These are phyloP conservation scores for Ecliptopera silaceata DNA, from an alignment of 2,888 invertebrate species.

Conservation along the genomic window DNA sequence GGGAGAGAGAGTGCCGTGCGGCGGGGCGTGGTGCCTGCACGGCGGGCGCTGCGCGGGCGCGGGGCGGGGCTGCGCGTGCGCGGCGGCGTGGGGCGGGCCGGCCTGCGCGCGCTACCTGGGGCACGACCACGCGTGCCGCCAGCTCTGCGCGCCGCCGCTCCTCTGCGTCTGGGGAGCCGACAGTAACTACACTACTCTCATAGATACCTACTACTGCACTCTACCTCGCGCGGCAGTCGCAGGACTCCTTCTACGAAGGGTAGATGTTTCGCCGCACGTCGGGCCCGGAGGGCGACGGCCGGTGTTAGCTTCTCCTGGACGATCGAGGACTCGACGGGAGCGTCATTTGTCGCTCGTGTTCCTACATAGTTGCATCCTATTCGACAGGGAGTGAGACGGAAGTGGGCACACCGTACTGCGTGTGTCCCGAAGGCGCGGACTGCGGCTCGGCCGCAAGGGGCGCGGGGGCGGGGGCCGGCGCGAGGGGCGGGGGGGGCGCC, in stretches of 20 bases:
- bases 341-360: too few species aligned
- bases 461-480: conserved; percentile 27
- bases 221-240: too few species aligned
- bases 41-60: conserved; percentile 50
- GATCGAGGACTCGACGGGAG: too few species aligned
- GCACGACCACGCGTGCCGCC: conserved; percentile 84
- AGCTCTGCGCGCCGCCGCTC: conserved; percentile 77
- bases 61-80: conserved; percentile 86
- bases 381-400: conserved; percentile 58
- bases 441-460: conserved; percentile 44
- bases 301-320: too few species aligned
- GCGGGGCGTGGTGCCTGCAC: conserved; percentile 34
- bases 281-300: too few species aligned
- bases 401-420: conserved; percentile 59
- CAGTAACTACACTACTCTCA: conserved; percentile 30
- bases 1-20: conserved; percentile 1
- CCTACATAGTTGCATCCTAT: too few species aligned
- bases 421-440: conserved; percentile 62
- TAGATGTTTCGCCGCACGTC: too few species aligned
- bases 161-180: conserved; percentile 63
- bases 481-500: conserved; percentile 41
- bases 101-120: conserved; percentile 87
- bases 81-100: conserved; percentile 89
- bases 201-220: too few species aligned
- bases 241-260: too few species aligned